These are phyloP conservation scores for Cancer borealis DNA, from an alignment of 2,888 invertebrate species.

Conservation along the genomic window DNA sequence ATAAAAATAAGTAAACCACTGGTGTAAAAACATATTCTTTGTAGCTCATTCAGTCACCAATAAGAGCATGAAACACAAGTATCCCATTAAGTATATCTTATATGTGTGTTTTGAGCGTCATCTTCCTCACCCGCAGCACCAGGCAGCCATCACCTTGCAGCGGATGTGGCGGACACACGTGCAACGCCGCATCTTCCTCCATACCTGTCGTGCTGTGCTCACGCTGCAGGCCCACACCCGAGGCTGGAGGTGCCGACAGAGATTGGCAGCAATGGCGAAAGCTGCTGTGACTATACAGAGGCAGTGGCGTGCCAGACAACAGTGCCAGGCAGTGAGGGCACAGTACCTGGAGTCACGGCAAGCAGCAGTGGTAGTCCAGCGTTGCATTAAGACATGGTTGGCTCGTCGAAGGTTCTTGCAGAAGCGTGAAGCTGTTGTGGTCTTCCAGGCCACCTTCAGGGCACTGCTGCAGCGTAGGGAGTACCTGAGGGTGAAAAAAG, in stretches of 20 bases:
- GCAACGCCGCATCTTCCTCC: constrained; percentile 44
- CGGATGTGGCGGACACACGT: constrained; percentile 37
- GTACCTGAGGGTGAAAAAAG: background rate
- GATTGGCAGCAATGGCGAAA: background rate
- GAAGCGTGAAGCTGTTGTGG: constrained; percentile 15
- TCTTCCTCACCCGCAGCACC: background rate
- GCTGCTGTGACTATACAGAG: constrained; percentile 39
- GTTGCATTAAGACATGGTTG: background rate
- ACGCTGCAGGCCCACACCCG: background rate
- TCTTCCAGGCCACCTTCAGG: constrained; percentile 61
- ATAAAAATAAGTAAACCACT: background rate
- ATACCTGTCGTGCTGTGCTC: background rate
- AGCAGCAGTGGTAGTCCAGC: constrained; percentile 53
- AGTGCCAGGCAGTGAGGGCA: constrained; percentile 35
- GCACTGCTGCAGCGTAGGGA: background rate
- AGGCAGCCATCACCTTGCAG: constrained; percentile 59
- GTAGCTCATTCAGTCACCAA: background rate
- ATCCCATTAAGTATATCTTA: background rate
- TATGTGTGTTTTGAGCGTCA: background rate
- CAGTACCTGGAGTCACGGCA: constrained; percentile 52
- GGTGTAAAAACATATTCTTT: background rate
- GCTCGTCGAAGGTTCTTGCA: constrained; percentile 50
- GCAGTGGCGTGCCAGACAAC: background rate
- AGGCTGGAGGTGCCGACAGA: constrained; percentile 38
- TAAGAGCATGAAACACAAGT: background rate